Evolutionary conservation across 2,888 invertebrate genomes (phyloP), one percentile per base, ranked within the genome.

Genomic region (Meandrusa payeni): DNA sequence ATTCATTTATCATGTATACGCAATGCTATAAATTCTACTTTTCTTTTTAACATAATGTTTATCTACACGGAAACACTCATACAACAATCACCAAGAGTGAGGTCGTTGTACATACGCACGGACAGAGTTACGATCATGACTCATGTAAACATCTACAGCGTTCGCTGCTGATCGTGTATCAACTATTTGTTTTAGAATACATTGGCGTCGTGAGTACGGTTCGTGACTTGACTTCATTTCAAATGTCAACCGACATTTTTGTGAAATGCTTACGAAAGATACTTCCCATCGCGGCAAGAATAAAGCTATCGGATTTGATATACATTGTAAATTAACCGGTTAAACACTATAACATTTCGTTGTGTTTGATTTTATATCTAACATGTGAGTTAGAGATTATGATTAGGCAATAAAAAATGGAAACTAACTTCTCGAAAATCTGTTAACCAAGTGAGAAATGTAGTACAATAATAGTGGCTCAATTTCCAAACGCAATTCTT

Each of bases 131-230:
- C 50, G 39, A 44, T 48, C 51, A 54, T 64, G 64, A 63, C 41
- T 61, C 64, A 64, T 53, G 54, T 61, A 58, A 61, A 64, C 58
- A 57, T 51, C 43, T 24, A 19, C 20, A 37, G n/a, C 20, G 36
- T 39, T 41, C 12, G 12, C 39, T 13, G 20, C 17, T 28, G 47
- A 40, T 42, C 45, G 41, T 36, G 27, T 41, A 36, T 33, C 38
- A 39, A 34, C 41, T 37, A 42, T 41, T 45, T 50, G 36, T 39
- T 41, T 38, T 38, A 24, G 26, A 20, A 34, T 26, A 47, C 47
- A 45, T 29, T 39, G 20, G 19, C 31, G 38, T 33, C 55, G 61
- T 59, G 57, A 45, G 40, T 20, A 34, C 17, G 15, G 36, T 19
- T 62, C 64, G 63, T 61, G 61, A 55, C 52, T 32, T 20, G 46